Percentiles rank a stretch among this genome's conserved stretches.
Conservation (phyloP, 2,888 invertebrate genomes). For the Agrotis exclamationis region DNA sequence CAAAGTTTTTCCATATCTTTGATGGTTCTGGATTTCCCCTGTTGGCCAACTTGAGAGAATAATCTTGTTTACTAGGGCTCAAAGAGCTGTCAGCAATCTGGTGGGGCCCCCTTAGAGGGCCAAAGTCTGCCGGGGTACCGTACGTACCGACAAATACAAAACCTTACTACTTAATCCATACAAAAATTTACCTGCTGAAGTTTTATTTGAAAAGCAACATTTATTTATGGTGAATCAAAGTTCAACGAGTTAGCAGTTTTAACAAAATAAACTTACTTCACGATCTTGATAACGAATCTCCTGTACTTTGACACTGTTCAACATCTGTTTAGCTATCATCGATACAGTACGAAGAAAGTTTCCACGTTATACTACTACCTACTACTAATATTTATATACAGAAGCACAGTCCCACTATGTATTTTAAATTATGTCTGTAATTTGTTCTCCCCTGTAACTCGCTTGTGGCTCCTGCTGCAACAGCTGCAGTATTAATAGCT, state of each 20-base stretch:
- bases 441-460: no score
- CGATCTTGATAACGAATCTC: conserved; percentile 40
- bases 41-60: no score
- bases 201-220: not conserved
- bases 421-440: no score
- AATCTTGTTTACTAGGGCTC: no score
- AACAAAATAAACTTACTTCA: conserved; percentile 45
- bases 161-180: not conserved
- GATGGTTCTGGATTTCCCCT: no score
- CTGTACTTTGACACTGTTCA: conserved; percentile 64
- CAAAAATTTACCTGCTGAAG: not conserved
- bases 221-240: conserved; percentile 3
- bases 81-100: no score
- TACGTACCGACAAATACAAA: not conserved
- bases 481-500: no score
- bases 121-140: no score
- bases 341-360: not conserved
- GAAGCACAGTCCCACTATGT: not conserved
- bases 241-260: conserved; percentile 15
- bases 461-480: no score
- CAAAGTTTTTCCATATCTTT: no score
- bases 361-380: not conserved
- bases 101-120: no score
- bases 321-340: conserved; percentile 56
- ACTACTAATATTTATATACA: not conserved